Evolutionary conservation across 2,797 vertebrate genomes (phyloP).

Genomic region (Leptodactylus fallax): DNA sequence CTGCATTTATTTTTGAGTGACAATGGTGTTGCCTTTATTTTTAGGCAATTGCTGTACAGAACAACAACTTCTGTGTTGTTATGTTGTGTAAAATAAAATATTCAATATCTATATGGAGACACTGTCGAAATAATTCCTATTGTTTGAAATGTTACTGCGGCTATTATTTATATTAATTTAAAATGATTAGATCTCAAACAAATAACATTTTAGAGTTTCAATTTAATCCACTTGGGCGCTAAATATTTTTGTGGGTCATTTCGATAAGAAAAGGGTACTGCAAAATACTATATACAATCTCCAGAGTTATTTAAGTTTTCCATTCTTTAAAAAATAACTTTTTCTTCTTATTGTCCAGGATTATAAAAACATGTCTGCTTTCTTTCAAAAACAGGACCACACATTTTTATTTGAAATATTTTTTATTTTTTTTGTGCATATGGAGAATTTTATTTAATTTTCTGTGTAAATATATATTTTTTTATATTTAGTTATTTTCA

Average conservation of each 20-base stretch:
- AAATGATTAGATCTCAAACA: not conserved
- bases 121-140: slow-evolving; percentile 68
- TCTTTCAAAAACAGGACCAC: not conserved
- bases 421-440: not conserved
- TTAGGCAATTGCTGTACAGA: slow-evolving; percentile 87
- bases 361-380: not conserved
- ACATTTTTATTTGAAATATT: not conserved
- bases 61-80: slow-evolving; percentile 90
- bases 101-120: slow-evolving; percentile 71
- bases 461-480: not conserved
- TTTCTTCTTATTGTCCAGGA: not conserved
- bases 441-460: not conserved
- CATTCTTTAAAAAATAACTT: not conserved
- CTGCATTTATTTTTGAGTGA: slow-evolving; percentile 82
- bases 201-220: not conserved
- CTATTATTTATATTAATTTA: not conserved
- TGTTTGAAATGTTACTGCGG: not conserved
- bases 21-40: slow-evolving; percentile 84
- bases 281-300: not conserved
- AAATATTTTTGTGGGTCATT: not conserved
- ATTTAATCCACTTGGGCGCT: not conserved
- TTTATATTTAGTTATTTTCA: not conserved
- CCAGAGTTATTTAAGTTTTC: not conserved
- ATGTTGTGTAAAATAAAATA: slow-evolving; percentile 93
- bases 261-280: not conserved